A percentile compares a stretch with the other conserved stretches of the same genome.
Evolutionary conservation across 2,888 invertebrate species (phyloP).

Genomic region (Lymantria monacha): DNA sequence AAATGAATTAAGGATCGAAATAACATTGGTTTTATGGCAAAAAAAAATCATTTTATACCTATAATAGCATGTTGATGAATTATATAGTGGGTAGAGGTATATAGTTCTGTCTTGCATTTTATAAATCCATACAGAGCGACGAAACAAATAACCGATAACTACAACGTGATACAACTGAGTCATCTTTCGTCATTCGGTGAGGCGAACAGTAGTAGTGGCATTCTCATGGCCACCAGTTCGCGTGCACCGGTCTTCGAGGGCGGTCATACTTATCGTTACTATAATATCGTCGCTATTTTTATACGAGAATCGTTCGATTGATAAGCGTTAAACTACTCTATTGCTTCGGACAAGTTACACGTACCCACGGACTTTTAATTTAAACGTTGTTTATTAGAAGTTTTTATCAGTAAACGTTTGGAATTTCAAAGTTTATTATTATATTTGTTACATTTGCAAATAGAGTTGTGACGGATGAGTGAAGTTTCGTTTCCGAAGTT

Average conservation of each 20-base stretch:
- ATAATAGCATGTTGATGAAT: no score
- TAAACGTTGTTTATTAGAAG: neutral
- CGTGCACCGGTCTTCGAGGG: constrained; percentile 64
- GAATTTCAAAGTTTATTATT: constrained; percentile 24
- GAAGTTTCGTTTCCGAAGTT: constrained; percentile 65
- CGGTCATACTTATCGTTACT: constrained; percentile 52
- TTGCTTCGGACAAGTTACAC: constrained; percentile 43
- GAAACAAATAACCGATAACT: constrained; percentile 54
- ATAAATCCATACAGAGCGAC: constrained; percentile 31
- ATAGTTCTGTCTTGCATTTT: constrained; percentile 37
- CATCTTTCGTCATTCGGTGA: constrained; percentile 64
- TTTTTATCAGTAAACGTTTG: constrained; percentile 12
- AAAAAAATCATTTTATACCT: no score
- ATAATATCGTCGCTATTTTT: constrained; percentile 53
- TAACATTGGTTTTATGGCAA: no score
- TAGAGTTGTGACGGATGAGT: constrained; percentile 69
- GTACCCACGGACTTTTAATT: constrained; percentile 18
- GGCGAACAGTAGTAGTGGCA: constrained; percentile 45
- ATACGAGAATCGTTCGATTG: constrained; percentile 45
- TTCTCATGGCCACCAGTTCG: constrained; percentile 66
- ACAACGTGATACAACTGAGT: constrained; percentile 62
- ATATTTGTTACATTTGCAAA: constrained; percentile 36
- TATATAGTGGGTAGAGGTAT: no score
- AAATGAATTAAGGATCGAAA: no score
- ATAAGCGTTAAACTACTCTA: constrained; percentile 51